Conservation (phyloP, 2,888 invertebrate genomes). For the Acanthosepion esculentum region DNA sequence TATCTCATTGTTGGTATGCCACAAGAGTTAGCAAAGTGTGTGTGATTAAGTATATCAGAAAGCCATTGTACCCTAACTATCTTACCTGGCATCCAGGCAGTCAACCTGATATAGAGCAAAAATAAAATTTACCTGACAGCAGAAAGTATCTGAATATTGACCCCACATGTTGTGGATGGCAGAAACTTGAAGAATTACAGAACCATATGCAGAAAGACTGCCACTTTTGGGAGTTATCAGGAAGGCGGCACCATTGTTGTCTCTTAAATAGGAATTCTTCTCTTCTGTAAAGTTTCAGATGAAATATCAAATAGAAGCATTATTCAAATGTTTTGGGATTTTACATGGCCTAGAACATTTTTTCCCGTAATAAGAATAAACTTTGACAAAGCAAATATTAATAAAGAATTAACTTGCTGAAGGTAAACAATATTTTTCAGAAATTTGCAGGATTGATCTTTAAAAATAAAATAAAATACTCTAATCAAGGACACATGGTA, state of each 20-base stretch:
- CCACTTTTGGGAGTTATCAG: constrained; percentile 64
- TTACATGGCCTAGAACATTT: not conserved
- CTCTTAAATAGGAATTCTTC: constrained; percentile 63
- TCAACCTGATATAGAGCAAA: not conserved
- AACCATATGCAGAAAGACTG: constrained; percentile 64
- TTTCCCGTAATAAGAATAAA: not conserved
- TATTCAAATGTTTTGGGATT: not conserved
- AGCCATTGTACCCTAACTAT: not conserved
- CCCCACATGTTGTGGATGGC: constrained; percentile 74
- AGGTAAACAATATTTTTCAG: no score
- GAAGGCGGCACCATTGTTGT: constrained; percentile 70
- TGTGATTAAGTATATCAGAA: not conserved
- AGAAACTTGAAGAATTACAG: constrained; percentile 67
- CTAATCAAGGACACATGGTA: no score
- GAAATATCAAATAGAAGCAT: not conserved
- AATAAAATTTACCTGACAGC: constrained; percentile 63
- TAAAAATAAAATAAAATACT: no score
- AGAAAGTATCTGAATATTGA: constrained; percentile 67
- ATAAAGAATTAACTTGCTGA: no score
- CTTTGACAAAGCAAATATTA: no score
- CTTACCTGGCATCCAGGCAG: not conserved
- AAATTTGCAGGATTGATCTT: no score
- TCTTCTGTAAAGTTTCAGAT: constrained; percentile 59
- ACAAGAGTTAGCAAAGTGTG: not conserved
- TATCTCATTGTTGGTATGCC: not conserved